Conservation (phyloP, 2,113 vertebrate species). For the Natator depressus region DNA sequence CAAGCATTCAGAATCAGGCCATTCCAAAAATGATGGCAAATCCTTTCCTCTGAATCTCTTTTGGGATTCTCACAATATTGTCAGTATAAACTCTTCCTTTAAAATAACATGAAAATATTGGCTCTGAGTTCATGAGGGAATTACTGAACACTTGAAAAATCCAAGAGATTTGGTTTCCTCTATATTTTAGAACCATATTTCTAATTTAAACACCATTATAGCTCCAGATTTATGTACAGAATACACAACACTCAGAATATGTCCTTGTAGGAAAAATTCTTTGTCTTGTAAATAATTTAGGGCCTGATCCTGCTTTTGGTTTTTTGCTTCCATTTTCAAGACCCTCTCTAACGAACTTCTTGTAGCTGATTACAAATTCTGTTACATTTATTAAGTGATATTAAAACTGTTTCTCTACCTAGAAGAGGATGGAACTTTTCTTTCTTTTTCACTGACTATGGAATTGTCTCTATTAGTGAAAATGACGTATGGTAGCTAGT, state of each 20-base stretch:
- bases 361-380: not conserved
- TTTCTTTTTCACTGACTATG: not conserved
- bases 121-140: not conserved
- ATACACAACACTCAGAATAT: not conserved
- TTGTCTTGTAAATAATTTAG: not conserved
- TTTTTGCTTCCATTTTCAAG: not conserved
- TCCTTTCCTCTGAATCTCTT: not conserved
- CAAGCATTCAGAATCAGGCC: not conserved
- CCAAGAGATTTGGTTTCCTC: not conserved
- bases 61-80: not conserved
- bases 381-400: not conserved
- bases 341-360: not conserved
- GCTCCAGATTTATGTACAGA: not conserved
- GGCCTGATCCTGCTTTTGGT: not conserved
- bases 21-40: not conserved
- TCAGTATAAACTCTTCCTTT: not conserved
- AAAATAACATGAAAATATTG: not conserved
- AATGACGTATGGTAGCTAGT: accelerated
- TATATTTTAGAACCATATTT: not conserved
- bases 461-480: not conserved
- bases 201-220: not conserved
- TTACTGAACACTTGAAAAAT: not conserved
- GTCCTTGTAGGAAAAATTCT: not conserved
- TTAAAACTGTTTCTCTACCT: not conserved
- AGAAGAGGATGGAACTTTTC: not conserved